Base-by-base conservation (phyloP, 2,888 invertebrate species). In the Drosophila hawaiiensis region DNA sequence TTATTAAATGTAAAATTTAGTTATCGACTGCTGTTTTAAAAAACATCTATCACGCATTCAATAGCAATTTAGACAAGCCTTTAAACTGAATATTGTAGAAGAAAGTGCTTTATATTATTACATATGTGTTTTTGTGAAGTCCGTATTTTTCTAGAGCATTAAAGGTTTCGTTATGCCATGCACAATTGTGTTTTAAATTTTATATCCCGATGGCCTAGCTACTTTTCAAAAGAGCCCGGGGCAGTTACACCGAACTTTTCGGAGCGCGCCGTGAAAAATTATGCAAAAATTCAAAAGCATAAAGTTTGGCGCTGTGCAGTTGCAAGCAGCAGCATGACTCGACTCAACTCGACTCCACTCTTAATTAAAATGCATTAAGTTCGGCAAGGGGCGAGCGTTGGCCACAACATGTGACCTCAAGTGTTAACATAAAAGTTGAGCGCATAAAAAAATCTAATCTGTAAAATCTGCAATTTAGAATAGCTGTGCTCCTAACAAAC, bases 281-380 rank as follows among this genome's bases (percentile, higher is more conserved):
- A 83, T 83, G 72, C 81, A 77, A 76, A 81, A 79, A 79, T 73
- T 75, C 68, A 78, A 75, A 83, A 71, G 76, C 81, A 76, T 66
- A 83, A 81, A 81, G 61, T 79, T 83, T 75, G 67, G 41, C 43
- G 62, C 54, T 67, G 62, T 60, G 66, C 52, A 71, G 70, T 68
- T 75, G 60, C 37, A 69, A 47, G 61, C 66, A 58, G 47, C 14
- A 50, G 65, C 73, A 55, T 55, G 41, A 39, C 58, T 50, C 68
- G 41, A 50, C 37, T 67, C 19, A 37, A 50, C 19, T 49, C 65
- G 37, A 68, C 73, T 71, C 60, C 62, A 58, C 64, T 73, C 80
- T 73, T 82, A 82, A 83, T 83, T 84, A 82, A 83, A 83, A 83
- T 83, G 84, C 84, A 83, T 83, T 82, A 77, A 82, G 77, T 80